Evolutionary conservation across 2,888 invertebrate species (phyloP), one percentile per base, ranked within the genome.

Genomic region (Lasioglossum morio): DNA sequence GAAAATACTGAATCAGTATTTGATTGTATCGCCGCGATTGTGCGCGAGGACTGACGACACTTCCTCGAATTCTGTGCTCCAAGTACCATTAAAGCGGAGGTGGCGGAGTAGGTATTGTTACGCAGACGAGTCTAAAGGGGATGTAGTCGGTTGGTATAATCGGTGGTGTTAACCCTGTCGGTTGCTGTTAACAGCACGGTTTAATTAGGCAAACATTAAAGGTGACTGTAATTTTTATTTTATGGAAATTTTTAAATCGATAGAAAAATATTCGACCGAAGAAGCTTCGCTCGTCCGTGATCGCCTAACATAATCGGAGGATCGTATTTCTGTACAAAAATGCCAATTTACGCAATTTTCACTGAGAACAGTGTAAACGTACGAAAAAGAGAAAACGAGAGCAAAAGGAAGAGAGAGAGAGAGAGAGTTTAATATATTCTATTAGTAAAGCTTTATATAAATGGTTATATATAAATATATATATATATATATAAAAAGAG

Each of bases 341-440:
- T 77, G 85, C 79, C 81, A 82, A 85, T 81, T 63, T 72, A 84
- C 82, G 79, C 57, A 72, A 79, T 86, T 88, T 88, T 88, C 81
- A 87, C 23, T 72, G 79, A 77, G 78, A 88, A 79, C 77, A 88
- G 34, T 19, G 19, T 66, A 34, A 63, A 57, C 27, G 16, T 27
- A 23, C 34, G 23, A 66, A 8, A 34, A 19, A 19, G 4, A 34
- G 34, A 34, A 0, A 30, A 19, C 14, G 16, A 34, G 76, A 86
- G 76, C 79, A 37, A 91, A 37, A 37, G 34, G 3, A 3, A 30
- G 14, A 30, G 30, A 30, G 2, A 87, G 78, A 84, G 37, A 69
- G 76, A 86, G 76, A 84, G 37, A 91, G 84, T 90, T 92, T 88
- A 90, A 89, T 92, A 90, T 92, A 91, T 91, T 92, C 90, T 91